Base-by-base conservation (phyloP, 2,113 vertebrate genomes). In the Calcarius ornatus region DNA sequence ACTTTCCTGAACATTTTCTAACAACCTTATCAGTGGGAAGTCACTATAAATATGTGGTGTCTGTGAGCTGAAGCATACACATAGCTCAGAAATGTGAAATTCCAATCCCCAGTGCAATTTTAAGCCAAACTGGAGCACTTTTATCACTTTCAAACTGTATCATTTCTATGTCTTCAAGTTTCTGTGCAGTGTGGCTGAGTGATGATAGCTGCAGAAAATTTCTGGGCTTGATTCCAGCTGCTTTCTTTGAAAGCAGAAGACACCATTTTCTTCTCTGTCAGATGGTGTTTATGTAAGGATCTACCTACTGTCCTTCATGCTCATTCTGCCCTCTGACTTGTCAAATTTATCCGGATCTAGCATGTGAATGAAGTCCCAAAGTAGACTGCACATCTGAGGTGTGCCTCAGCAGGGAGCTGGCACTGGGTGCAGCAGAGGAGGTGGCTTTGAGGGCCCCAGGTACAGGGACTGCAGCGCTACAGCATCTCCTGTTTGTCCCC, bases 221-320 rank as follows among this genome's bases (percentile, higher is more conserved):
- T 83, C 90, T 90, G 60, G 79, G 82, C 85, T 88, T 83, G 25
- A 81, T 78, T 92, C 76, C 88, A 96, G 18, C 47, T 75, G n/a
- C 75, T 95, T 92, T 93, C 47, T 75, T 68, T 70, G 71, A 90
- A 86, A 88, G 76, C 42, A 88, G 81, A 86, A 93, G 75, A 63
- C 13, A 73, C 24, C 30, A 14, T 60, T 92, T 53, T 78, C 24
- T 14, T 80, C 50, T 80, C 64, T 63, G 42, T 59, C 22, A 66
- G 61, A 33, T n/a, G 9, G 48, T 82, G 30, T 76, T 45, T 87
- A 60, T 60, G 13, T 40, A 63, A 89, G 53, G 31, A 47, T 37
- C 22, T 93, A 13, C 47, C 84, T 82, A 20, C 31, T 75, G 16
- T 70, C 42, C 33, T 33, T 86, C 37, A 17, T 22, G 22, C 47